Conservation (phyloP, 2,113 vertebrate species). For the Lagenorhynchus albirostris region DNA sequence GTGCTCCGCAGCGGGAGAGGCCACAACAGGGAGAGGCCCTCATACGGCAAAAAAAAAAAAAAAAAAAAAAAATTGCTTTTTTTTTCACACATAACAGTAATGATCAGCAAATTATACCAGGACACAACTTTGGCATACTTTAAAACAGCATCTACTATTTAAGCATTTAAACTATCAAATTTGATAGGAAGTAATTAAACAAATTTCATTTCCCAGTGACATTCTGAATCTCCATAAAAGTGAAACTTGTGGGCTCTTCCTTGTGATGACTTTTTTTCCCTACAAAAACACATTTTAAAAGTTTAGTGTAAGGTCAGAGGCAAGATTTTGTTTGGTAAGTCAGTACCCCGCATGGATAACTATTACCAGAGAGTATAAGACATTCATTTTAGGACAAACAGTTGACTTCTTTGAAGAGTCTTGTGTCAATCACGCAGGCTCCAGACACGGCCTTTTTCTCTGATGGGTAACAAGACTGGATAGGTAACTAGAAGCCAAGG, state of each 20-base stretch:
- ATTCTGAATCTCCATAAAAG: not conserved
- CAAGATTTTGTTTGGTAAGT: not conserved
- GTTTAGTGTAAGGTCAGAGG: not conserved
- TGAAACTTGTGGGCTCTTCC: not conserved
- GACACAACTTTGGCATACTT: not conserved
- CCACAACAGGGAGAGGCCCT: too few relatives aligned
- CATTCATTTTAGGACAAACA: not conserved
- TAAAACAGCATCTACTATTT: not conserved
- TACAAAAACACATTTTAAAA: not conserved
- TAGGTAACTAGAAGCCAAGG: not conserved
- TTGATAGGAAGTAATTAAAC: not conserved
- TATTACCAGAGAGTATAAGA: not conserved
- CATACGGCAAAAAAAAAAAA: too few relatives aligned
- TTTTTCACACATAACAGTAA: slow-evolving; percentile 5
- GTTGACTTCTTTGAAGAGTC: not conserved
- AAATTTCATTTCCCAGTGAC: not conserved
- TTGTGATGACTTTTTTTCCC: not conserved
- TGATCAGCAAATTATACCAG: not conserved
- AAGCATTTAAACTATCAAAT: not conserved
- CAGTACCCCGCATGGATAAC: not conserved
- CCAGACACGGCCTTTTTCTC: not conserved
- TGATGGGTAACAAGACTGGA: not conserved
- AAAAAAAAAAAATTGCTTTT: slow-evolving; percentile 7
- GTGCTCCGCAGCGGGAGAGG: too few relatives aligned
- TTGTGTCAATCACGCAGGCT: not conserved